These are phyloP conservation scores for Chouioia cunea DNA, from an alignment of 2,888 invertebrate genomes.

Conservation along the genomic window DNA sequence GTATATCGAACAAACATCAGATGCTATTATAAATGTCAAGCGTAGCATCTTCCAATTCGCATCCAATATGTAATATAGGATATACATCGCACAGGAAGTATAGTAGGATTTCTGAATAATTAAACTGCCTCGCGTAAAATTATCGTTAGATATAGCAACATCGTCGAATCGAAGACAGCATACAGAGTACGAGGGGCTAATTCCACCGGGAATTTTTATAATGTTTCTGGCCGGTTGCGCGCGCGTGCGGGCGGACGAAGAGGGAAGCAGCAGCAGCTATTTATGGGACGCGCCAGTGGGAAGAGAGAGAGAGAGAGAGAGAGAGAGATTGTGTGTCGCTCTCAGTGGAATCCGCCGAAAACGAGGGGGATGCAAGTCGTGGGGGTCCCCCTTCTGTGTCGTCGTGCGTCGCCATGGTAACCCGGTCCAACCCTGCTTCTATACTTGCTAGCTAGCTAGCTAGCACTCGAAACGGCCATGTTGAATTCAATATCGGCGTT, in stretches of 20 bases:
- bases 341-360: constrained; percentile 22
- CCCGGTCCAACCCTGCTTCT: background rate
- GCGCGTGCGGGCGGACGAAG: background rate
- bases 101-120: constrained; percentile 47
- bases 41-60: no score
- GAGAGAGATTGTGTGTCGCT: constrained; percentile 19
- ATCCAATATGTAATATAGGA: no score
- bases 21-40: constrained; percentile 1
- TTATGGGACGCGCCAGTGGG: constrained; percentile 26
- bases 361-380: constrained; percentile 25
- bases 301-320: constrained; percentile 3
- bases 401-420: background rate
- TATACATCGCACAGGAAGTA: no score
- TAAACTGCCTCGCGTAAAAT: constrained; percentile 39
- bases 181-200: constrained; percentile 20
- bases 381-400: background rate
- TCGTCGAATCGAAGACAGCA: no score
- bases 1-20: constrained; percentile 40
- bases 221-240: constrained; percentile 22
- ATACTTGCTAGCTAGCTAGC: no score
- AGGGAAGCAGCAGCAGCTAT: constrained; percentile 27
- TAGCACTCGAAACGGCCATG: constrained; percentile 61
- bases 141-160: constrained; percentile 36
- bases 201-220: constrained; percentile 45
- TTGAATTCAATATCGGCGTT: constrained; percentile 69